These are phyloP conservation scores for Tenrec ecaudatus DNA, from an alignment of 2,113 vertebrate genomes.

Conservation along the genomic window DNA sequence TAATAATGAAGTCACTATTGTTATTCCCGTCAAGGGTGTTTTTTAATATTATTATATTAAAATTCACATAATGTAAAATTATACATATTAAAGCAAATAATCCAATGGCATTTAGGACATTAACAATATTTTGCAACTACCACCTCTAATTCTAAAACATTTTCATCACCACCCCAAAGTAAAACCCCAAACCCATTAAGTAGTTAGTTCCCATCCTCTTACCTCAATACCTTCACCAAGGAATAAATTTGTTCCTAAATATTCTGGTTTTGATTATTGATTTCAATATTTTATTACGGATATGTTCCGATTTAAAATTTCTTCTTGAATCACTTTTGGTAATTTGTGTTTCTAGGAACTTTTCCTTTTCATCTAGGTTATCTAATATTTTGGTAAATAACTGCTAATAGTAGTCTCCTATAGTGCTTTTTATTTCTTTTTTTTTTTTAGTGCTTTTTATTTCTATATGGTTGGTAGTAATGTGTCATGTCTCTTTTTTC, in stretches of 20 bases:
- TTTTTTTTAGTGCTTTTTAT: neutral
- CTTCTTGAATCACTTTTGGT: neutral
- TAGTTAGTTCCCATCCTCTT: neutral
- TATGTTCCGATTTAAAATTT: neutral
- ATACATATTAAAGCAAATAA: neutral
- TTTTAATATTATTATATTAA: neutral
- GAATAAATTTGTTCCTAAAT: neutral
- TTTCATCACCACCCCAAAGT: constrained; percentile 41
- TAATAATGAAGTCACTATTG: neutral
- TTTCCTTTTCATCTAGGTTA: neutral
- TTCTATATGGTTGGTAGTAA: neutral
- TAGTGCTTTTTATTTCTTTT: neutral
- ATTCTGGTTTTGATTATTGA: neutral
- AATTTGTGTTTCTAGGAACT: neutral
- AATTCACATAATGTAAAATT: constrained; percentile 36
- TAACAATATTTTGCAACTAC: neutral
- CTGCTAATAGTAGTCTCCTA: neutral
- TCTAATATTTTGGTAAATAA: neutral
- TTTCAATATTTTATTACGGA: neutral
- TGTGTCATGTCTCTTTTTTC: neutral
- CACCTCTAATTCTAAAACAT: neutral
- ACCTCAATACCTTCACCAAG: neutral
- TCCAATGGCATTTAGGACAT: neutral
- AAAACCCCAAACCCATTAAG: neutral
- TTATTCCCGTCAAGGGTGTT: constrained; percentile 8